Evolutionary conservation across 1,140 invertebrate species (phyloP), one percentile per base, ranked within the genome.

Genomic region (Marisa cornuarietis): DNA sequence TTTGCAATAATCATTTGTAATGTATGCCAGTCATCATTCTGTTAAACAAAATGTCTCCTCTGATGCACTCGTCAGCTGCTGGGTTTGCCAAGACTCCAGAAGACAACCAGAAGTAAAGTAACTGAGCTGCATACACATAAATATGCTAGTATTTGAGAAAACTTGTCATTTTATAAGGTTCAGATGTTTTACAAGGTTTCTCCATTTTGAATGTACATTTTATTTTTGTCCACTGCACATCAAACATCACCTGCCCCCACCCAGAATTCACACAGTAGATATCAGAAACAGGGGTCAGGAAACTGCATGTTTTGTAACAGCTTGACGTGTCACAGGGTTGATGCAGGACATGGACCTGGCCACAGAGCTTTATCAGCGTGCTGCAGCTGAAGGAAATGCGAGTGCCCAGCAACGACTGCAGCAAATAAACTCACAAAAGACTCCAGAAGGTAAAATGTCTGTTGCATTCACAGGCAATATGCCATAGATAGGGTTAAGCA

Each of bases 301-400:
- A 14, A 51, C 62, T 78, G 49, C 13, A 14, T 42, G n/a, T 76
- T n/a, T 13, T 69, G 0, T 42, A 62, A 76, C 76, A 20, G 58
- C 68, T 58, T 66, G 18, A 14, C 74, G 66, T 72, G 42, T 83
- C 80, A 3, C 76, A 88, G 87, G 87, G 76, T 72, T 88, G 72
- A 84, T 83, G 42, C 73, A 81, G 69, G 85, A 88, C 72, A 54
- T 52, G 18, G 76, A 83, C 6, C 75, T 80, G 68, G 86, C 87
- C 18, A 74, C 80, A 51, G 78, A 84, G 20, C 77, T 88, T 52
- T 88, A 85, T 78, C 65, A 82, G 42, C 84, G 83, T 74, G 66
- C 87, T 75, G 85, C 85, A 13, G 66, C 80, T 9, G 81, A 80
- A 54, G 87, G 87, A 22, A 86, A 85, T 81, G 81, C 85, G 62